Evolutionary conservation across 1,140 invertebrate species (phyloP), one percentile per base, ranked within the genome.

Genomic region (Neodiprion virginianus): DNA sequence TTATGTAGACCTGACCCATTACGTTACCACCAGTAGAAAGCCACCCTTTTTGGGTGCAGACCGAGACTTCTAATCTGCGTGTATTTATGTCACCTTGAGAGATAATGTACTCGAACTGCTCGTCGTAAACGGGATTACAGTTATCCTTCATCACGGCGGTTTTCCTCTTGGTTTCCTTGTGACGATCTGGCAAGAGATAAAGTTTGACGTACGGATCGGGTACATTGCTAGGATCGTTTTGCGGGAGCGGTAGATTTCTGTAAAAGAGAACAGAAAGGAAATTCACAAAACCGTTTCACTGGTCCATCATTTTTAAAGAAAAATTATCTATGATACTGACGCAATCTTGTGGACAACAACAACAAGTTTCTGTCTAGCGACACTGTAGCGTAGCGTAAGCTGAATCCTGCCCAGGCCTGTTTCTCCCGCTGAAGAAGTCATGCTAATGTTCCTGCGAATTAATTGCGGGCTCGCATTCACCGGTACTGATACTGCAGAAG

Each of bases 201-300:
- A 98, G 87, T 83, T 98, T 97, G 0, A 98, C 96, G 85, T 98
- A 98, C 0, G 97, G 97, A 89, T 99, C 97, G 1, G 97, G 96
- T 79, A 98, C 93, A 84, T 96, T 96, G 71, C 91, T 92, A 17
- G 94, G 93, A 88, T 97, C 96, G 79, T 95, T 96, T 50, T 77
- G 78, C 8, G 86, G 86, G 23, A 96, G 85, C 7, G 96, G 95
- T 74, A 98, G 91, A 88, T 97, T 95, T 75, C 93, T 95, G 84
- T 14, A 89, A 89, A 77, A 49, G 80, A 80, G 80, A 79, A 79
- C 67, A 79, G 67, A 48, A 68, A 68, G 48, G 72, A 76, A 75
- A 48, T 53, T 61, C 61, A 69, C 74, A 75, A 72, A 73, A 71
- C 21, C 21, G 5, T 61, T 40, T 40, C 28, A 5, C 28, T 5